Conservation (phyloP, 1,140 invertebrate species). For the Tribolium madens region DNA sequence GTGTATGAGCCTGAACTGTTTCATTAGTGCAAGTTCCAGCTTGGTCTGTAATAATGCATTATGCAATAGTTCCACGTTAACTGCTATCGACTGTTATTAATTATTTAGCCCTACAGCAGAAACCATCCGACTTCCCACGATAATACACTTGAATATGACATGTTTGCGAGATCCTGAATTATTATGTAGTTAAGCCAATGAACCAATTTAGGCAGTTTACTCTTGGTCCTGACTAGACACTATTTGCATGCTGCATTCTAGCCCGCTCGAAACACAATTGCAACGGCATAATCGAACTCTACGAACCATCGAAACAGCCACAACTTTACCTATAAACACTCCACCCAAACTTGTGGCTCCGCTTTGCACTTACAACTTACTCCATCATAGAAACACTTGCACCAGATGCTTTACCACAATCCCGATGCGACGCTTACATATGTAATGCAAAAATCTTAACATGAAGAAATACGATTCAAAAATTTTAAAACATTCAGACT, state of each 20-base stretch:
- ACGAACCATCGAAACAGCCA: neutral
- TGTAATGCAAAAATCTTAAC: no score
- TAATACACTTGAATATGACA: conserved; percentile 47
- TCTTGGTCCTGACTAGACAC: conserved; percentile 12
- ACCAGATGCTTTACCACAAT: neutral
- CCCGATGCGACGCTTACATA: no score
- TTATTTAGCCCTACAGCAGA: conserved; percentile 47
- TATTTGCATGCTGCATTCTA: conserved; percentile 11
- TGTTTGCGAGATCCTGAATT: conserved; percentile 50
- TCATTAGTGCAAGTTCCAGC: conserved; percentile 1
- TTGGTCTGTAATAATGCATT: conserved; percentile 24
- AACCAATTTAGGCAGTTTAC: conserved; percentile 48
- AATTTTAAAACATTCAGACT: no score
- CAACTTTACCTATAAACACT: conserved; percentile 31
- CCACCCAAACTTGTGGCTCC: neutral
- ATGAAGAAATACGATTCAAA: no score
- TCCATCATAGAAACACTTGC: neutral
- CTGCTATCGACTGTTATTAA: conserved; percentile 47
- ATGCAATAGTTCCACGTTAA: conserved; percentile 42
- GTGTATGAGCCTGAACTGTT: conserved; percentile 11
- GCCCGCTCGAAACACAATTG: neutral
- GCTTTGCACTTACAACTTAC: conserved; percentile 18
- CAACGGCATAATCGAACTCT: conserved; percentile 4
- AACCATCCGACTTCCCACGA: conserved; percentile 48
- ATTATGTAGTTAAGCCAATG: conserved; percentile 52